These are phyloP conservation scores for Elachura formosa DNA, from an alignment of 2,113 vertebrate species.

Conservation along the genomic window DNA sequence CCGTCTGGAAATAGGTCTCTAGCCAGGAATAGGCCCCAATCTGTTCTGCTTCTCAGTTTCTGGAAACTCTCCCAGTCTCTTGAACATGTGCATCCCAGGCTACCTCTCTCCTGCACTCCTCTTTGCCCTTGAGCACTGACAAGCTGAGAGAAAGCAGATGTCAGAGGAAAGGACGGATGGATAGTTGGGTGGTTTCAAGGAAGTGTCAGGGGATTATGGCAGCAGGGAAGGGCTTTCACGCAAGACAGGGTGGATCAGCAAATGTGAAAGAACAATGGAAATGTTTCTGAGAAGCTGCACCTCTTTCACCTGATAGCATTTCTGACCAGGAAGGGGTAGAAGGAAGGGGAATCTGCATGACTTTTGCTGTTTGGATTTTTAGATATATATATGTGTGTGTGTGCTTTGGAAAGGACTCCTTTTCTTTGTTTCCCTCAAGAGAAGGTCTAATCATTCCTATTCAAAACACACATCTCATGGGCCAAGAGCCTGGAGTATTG, in stretches of 20 bases:
- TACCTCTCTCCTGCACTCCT: conserved; percentile 37
- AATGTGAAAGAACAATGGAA: background rate
- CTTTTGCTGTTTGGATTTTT: background rate
- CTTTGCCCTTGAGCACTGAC: conserved; percentile 59
- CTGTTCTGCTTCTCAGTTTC: conserved; percentile 57
- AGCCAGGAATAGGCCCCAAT: conserved; percentile 60
- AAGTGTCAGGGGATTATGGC: conserved; percentile 32
- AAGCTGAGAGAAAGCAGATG: conserved; percentile 64
- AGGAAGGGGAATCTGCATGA: background rate
- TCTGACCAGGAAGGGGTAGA: background rate
- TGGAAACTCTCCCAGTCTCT: conserved; percentile 58
- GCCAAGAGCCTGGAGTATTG: background rate
- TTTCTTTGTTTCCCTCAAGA: background rate
- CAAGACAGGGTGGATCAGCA: conserved; percentile 15
- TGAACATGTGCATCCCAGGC: conserved; percentile 60
- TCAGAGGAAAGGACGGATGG: conserved; percentile 39
- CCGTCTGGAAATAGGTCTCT: conserved; percentile 52
- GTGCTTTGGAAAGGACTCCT: background rate
- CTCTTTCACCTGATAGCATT: background rate
- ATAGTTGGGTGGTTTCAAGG: conserved; percentile 56
- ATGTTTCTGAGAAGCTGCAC: background rate
- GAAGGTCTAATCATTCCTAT: background rate
- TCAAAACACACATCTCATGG: background rate
- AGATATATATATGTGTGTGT: background rate
- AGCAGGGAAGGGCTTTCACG: conserved; percentile 26